Percentiles rank a stretch among this genome's conserved stretches.
phyloP scores from a whole-genome alignment of 2,888 invertebrate species.

The Ectropis crepuscularia region DNA sequence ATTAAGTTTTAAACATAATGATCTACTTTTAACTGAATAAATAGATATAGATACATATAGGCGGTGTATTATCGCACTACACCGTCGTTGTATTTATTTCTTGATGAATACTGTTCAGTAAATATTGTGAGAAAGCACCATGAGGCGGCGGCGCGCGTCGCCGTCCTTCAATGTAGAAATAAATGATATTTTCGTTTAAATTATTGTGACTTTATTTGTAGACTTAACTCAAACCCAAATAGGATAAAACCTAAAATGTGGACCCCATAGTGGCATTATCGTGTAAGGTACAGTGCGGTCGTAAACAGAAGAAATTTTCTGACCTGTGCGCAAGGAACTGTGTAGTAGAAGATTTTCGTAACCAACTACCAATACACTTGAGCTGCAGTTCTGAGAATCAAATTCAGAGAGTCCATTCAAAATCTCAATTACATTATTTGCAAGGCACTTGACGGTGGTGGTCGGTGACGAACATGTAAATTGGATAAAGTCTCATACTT shows the following conservation, averaged over 20 bases:
- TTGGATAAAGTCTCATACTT: too few relatives aligned
- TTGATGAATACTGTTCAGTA: constrained; percentile 76
- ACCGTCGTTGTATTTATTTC: constrained; percentile 75
- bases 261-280: not conserved
- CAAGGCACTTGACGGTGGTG: too few relatives aligned
- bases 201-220: constrained; percentile 62
- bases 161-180: constrained; percentile 80
- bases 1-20: constrained; percentile 71
- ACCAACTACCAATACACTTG: too few relatives aligned
- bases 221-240: not conserved
- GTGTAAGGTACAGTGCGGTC: too few relatives aligned
- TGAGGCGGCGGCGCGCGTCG: constrained; percentile 60
- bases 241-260: not conserved
- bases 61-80: constrained; percentile 62
- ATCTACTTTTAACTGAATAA: constrained; percentile 71
- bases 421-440: too few relatives aligned
- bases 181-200: constrained; percentile 85
- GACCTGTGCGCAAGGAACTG: too few relatives aligned
- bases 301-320: too few relatives aligned
- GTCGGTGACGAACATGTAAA: too few relatives aligned
- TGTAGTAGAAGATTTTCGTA: too few relatives aligned
- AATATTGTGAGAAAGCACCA: constrained; percentile 80
- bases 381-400: too few relatives aligned
- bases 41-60: constrained; percentile 66
- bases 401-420: too few relatives aligned